Conservation (phyloP, 1,140 invertebrate genomes). For the Acromyrmex echinatior region DNA sequence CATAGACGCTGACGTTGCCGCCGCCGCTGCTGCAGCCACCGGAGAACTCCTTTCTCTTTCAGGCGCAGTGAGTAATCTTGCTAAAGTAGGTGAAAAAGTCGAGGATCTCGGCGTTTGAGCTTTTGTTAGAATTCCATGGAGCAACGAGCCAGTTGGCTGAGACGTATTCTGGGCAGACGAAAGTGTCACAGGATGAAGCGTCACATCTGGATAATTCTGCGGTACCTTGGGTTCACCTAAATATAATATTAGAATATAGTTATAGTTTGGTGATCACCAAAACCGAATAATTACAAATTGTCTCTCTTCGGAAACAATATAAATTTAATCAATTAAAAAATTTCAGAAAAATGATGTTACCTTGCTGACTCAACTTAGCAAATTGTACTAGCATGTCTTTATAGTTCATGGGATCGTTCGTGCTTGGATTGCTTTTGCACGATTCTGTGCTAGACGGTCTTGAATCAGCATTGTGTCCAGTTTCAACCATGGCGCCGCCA, state of each 20-base stretch:
- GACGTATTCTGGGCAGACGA: slow-evolving; percentile 84
- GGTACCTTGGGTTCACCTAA: slow-evolving; percentile 86
- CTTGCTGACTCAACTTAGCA: slow-evolving; percentile 89
- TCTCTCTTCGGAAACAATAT: neutral
- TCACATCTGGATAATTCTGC: slow-evolving; percentile 92
- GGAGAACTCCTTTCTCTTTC: slow-evolving; percentile 85
- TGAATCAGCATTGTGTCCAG: slow-evolving; percentile 81
- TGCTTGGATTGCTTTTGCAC: slow-evolving; percentile 85
- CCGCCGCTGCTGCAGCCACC: slow-evolving; percentile 56
- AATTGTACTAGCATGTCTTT: slow-evolving; percentile 93
- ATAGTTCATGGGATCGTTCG: slow-evolving; percentile 87
- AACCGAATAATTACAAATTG: neutral
- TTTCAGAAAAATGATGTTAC: slow-evolving; percentile 67
- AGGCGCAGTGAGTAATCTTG: slow-evolving; percentile 91
- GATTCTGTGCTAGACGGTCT: slow-evolving; percentile 87
- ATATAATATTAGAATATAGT: neutral
- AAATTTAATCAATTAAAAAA: neutral
- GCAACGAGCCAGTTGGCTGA: slow-evolving; percentile 88
- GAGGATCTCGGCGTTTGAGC: slow-evolving; percentile 86
- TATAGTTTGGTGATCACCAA: neutral
- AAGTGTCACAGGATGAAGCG: slow-evolving; percentile 89
- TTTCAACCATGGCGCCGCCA: slow-evolving; percentile 85
- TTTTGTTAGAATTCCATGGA: slow-evolving; percentile 92
- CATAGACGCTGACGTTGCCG: slow-evolving; percentile 68
- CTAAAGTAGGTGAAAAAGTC: slow-evolving; percentile 92